phyloP scores from a whole-genome alignment of 1,140 invertebrate species.

The Pinna nobilis region DNA sequence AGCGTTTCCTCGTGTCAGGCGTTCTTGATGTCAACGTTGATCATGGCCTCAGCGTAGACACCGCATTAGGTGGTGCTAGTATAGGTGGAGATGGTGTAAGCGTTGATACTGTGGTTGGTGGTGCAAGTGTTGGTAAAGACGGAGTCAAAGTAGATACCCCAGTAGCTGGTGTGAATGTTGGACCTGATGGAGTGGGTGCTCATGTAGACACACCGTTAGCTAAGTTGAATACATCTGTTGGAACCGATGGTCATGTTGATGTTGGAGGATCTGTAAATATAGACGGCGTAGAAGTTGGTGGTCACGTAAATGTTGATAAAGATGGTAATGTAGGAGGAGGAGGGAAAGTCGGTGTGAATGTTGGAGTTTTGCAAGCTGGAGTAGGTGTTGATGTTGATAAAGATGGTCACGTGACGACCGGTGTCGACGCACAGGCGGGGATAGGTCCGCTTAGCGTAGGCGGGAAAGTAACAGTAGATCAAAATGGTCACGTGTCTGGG shows the following conservation, averaged over 20 bases:
- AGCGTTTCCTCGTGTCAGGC: constrained; percentile 16
- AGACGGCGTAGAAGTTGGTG: constrained; percentile 10
- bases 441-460: constrained; percentile 1
- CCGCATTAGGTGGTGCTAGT: constrained; percentile 1
- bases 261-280: constrained; percentile 11
- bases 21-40: constrained; percentile 11
- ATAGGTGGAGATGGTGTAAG: constrained; percentile 1
- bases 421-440: constrained; percentile 7
- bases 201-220: constrained; percentile 4
- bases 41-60: constrained; percentile 4
- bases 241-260: constrained; percentile 4
- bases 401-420: constrained; percentile 21
- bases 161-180: constrained; percentile 10
- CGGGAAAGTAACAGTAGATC: constrained; percentile 5
- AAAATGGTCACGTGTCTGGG: constrained; percentile 7
- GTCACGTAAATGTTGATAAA: constrained; percentile 27
- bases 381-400: constrained; percentile 20
- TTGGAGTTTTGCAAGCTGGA: constrained; percentile 8
- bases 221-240: neutral
- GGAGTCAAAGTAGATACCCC: constrained; percentile 15
- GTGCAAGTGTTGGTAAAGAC: constrained; percentile 1
- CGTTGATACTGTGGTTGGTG: constrained; percentile 12
- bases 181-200: constrained; percentile 7
- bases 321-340: constrained; percentile 20
- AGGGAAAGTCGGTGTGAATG: constrained; percentile 5